Evolutionary conservation across 2,113 vertebrate genomes (phyloP), one percentile per base, ranked within the genome.

Genomic region (Himantopus leucocephalus): DNA sequence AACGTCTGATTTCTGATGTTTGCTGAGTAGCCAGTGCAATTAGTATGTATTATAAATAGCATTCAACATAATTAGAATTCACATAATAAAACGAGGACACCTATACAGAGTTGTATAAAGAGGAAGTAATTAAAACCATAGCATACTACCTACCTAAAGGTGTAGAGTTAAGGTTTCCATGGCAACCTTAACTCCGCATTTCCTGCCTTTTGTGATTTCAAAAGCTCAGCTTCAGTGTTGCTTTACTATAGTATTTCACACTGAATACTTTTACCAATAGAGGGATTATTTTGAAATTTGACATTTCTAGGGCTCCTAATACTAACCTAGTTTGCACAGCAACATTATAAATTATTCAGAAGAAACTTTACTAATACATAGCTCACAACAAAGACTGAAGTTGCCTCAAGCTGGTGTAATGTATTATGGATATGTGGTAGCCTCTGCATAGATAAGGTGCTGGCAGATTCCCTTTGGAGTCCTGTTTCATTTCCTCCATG

Each of bases 291-390:
- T 77, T 92, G 68, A 91, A 96, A 89, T 14, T 26, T 83, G 90
- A 71, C 71, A 64, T 95, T 97, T 97, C 68, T 71, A 91, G 71
- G 45, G 10, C 67, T 93, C 55, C 89, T 86, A 95, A 88, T 32
- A 89, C 62, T 92, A 87, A 94, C 60, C 53, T 56, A 86, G 77
- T 82, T 94, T 89, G 39, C 39, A 85, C n/a, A 88, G n/a, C 52
- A 97, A 90, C 43, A 37, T 71, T 60, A 77, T 89, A 93, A 96
- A 96, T 94, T 85, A 96, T 90, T 93, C 80, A 96, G 70, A 75
- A 90, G 45, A 95, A 96, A 91, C 34, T 59, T 23, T 72, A 81
- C 64, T 87, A 82, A 93, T 82, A 74, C 39, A 78, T 8, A 50
- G 23, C 48, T 87, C 41, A 88, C 81, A 92, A 94, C 56, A 78